phyloP scores from a whole-genome alignment of 2,888 invertebrate species.

The Eristalinus sepulchralis region DNA sequence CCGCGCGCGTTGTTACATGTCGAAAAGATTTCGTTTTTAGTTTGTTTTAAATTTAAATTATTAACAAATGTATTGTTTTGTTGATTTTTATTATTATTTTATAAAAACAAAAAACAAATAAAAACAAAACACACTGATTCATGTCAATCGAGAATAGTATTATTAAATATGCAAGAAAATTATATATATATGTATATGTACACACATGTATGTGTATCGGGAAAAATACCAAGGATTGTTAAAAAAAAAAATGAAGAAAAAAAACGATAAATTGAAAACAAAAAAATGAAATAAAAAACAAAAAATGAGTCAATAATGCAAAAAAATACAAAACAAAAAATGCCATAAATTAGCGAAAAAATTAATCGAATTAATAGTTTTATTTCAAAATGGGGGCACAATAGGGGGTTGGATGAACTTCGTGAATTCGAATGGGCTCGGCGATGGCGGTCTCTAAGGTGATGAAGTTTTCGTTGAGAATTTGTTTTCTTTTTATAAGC shows the following conservation, averaged over 20 bases:
- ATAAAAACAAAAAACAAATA: background rate
- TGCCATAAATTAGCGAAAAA: conserved; percentile 64
- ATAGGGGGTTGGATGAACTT: background rate
- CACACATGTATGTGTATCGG: conserved; percentile 10
- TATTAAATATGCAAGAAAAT: conserved; percentile 48
- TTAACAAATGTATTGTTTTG: conserved; percentile 39
- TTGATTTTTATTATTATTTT: conserved; percentile 46
- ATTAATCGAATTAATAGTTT: conserved; percentile 44
- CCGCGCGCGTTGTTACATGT: conserved; percentile 52
- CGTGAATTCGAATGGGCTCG: background rate
- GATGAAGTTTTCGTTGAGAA: too few relatives aligned
- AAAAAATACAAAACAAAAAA: conserved; percentile 23
- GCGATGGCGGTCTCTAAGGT: background rate
- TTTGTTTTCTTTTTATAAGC: too few relatives aligned
- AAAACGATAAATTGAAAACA: conserved; percentile 23
- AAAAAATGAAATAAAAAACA: conserved; percentile 42
- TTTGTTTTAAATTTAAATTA: conserved; percentile 15
- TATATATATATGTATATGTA: background rate
- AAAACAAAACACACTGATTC: conserved; percentile 38
- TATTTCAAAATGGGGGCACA: conserved; percentile 7
- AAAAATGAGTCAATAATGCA: conserved; percentile 7
- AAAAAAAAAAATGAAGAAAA: conserved; percentile 20
- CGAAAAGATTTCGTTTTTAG: conserved; percentile 27
- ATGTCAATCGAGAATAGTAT: conserved; percentile 63
- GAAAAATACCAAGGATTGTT: conserved; percentile 54